These are phyloP conservation scores for Leptogaster cylindrica DNA, from an alignment of 2,888 invertebrate genomes.

Conservation along the genomic window DNA sequence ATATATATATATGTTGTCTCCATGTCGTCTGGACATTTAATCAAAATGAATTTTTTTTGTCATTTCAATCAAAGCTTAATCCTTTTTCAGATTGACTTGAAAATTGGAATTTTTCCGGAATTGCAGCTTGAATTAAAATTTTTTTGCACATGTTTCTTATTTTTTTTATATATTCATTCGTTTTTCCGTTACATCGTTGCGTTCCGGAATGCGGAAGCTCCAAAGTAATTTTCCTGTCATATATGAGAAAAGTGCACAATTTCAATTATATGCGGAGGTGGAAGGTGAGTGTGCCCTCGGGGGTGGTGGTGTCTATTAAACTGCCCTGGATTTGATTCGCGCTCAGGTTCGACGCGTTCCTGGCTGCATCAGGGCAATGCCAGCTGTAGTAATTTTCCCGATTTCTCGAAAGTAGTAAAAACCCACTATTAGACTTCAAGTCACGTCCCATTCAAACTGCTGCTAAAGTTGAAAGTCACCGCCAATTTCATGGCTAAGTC, in stretches of 20 bases:
- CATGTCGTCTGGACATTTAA: too few relatives aligned
- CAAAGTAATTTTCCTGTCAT: too few relatives aligned
- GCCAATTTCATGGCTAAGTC: constrained; percentile 18
- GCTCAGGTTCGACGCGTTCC: background rate
- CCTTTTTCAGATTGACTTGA: background rate
- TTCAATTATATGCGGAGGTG: too few relatives aligned
- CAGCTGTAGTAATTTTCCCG: constrained; percentile 15
- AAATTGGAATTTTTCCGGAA: background rate
- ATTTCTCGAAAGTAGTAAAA: constrained; percentile 28
- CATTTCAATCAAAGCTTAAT: background rate
- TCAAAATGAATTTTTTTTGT: too few relatives aligned
- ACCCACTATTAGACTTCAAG: constrained; percentile 10
- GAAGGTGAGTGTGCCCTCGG: background rate
- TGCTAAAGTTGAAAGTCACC: constrained; percentile 26
- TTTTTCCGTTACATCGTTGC: too few relatives aligned
- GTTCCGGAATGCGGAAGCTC: too few relatives aligned
- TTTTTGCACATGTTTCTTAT: too few relatives aligned
- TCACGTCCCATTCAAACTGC: constrained; percentile 25
- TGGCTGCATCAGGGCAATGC: background rate
- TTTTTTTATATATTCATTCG: too few relatives aligned
- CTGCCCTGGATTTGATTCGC: background rate
- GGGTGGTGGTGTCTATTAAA: constrained; percentile 3
- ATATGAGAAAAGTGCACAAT: too few relatives aligned
- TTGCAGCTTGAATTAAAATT: too few relatives aligned
- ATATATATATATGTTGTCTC: too few relatives aligned